Evolutionary conservation across 1,140 invertebrate species (phyloP), one percentile per base, ranked within the genome.

Genomic region (Drosophila ficusphila): DNA sequence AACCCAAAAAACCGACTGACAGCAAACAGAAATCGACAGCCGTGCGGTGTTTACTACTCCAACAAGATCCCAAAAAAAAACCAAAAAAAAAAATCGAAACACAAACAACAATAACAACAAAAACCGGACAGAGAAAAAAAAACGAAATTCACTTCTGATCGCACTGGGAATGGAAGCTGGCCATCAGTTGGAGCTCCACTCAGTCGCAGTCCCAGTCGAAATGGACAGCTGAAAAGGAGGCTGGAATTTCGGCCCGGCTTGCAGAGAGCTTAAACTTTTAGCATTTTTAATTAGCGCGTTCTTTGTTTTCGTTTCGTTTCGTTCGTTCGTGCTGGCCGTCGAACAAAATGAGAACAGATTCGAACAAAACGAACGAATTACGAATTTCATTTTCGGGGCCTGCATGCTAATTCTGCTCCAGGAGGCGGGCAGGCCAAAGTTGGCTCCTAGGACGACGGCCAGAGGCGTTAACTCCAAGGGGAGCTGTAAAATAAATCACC

Each of bases 261-360:
- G 38, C 23, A 31, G 69, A 73, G 52, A 88, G 81, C 81, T 85
- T 82, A 88, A 77, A 86, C 81, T 82, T 68, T 88, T 76, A 89
- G 79, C 85, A 89, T 89, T 89, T 89, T 89, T 89, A 89, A 89
- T 89, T 89, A 89, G 85, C 85, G 85, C 85, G 67, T 73, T 70
- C 85, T 89, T 89, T 89, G 85, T 89, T 89, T 89, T 89, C 83
- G 76, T 72, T 79, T 86, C 72, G 79, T 83, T 89, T 89, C 85
- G 85, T 72, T 89, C 85, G 85, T 77, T 89, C 57, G 61, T 47
- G 65, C 25, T 25, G 64, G 31, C 21, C 69, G 31, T 49, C 53
- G 21, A 58, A 51, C 68, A 71, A 71, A 71, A 60, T 25, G 52
- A 60, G 67, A 71, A 60, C 44, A 71, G 68, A 71, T 71, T 71